These are phyloP conservation scores for Scopus umbretta DNA, from an alignment of 2,113 vertebrate genomes.

Conservation along the genomic window DNA sequence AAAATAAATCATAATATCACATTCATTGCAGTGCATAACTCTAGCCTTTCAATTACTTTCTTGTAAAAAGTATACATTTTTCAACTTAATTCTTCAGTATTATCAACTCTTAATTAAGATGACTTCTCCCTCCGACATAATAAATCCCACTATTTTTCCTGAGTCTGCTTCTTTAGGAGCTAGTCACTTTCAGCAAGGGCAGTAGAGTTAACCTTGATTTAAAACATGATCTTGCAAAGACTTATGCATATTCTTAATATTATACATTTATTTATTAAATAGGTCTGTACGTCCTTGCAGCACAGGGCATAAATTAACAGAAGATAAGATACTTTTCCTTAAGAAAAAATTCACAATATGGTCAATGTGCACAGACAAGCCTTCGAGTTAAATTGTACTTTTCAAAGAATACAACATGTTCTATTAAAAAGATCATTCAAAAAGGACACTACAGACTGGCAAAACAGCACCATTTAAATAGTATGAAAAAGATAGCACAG, in stretches of 20 bases:
- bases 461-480: background rate
- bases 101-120: background rate
- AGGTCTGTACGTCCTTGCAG: background rate
- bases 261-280: background rate
- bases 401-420: background rate
- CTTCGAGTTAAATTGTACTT: conserved; percentile 1
- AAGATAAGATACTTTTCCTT: background rate
- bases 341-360: background rate
- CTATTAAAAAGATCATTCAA: background rate
- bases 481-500: background rate
- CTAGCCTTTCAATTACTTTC: background rate
- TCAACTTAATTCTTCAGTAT: background rate
- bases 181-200: background rate
- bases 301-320: background rate
- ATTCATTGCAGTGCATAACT: background rate
- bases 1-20: background rate
- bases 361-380: background rate
- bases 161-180: background rate
- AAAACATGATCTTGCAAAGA: background rate
- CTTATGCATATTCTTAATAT: background rate
- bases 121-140: background rate
- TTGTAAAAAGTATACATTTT: background rate
- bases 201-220: background rate
- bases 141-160: background rate
- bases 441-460: background rate